Conservation (phyloP, 2,888 invertebrate species). For the Platycheirus albimanus region DNA sequence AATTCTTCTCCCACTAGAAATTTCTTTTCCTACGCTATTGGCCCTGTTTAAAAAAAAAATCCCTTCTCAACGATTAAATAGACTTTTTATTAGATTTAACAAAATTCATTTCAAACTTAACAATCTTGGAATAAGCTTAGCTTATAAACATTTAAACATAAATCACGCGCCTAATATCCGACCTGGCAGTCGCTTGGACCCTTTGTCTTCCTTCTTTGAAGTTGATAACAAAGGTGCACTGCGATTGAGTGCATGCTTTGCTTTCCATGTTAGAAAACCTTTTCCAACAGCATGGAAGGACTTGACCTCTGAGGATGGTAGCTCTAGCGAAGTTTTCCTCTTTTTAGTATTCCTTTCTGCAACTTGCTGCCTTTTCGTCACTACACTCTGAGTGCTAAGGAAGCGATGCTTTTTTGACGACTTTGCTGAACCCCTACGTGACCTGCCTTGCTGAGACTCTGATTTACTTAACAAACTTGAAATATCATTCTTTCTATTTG, state of each 20-base stretch:
- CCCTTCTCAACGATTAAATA: constrained; percentile 9
- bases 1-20: too few relatives aligned
- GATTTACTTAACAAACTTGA: constrained; percentile 25
- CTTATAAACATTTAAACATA: not conserved
- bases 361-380: constrained; percentile 36
- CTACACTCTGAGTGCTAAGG: constrained; percentile 45
- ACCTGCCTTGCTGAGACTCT: not conserved
- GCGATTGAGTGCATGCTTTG: constrained; percentile 33
- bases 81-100: constrained; percentile 29
- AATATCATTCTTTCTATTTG: constrained; percentile 9
- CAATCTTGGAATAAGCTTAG: constrained; percentile 3
- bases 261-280: constrained; percentile 59
- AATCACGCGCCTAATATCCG: too few relatives aligned
- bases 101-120: constrained; percentile 30
- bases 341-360: constrained; percentile 40
- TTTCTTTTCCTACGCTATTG: too few relatives aligned
- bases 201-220: constrained; percentile 25
- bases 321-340: constrained; percentile 37
- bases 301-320: constrained; percentile 32
- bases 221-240: constrained; percentile 50
- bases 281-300: constrained; percentile 64
- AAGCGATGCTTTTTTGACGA: constrained; percentile 41
- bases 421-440: constrained; percentile 46
- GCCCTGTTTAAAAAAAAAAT: too few relatives aligned
- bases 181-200: constrained; percentile 15